Base-by-base conservation (phyloP, 2,888 invertebrate species). In the Arrhopalites spinosus region DNA sequence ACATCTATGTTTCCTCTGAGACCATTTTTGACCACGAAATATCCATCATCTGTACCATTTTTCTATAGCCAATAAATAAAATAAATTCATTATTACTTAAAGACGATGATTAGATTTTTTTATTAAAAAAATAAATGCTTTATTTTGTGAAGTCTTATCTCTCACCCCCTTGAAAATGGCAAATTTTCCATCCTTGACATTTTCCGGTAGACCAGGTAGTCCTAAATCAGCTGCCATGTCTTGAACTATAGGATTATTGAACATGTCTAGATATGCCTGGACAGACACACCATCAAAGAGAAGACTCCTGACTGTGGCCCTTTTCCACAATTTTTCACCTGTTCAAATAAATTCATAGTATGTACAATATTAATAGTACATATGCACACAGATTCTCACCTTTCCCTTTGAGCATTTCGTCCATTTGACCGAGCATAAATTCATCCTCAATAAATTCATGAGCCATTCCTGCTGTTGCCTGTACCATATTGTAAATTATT, bases 281-380 rank as follows among this genome's bases (percentile, higher is more conserved):
- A 80, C 68, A 0, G 78, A 77, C 2, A 77, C 67, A 20, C 80
- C 80, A 27, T 80, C 80, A 64, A 78, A 79, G 1, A 80, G 50
- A 15, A 80, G 64, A n/a, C 79, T 74, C 47, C 75, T 75, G n/a
- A 80, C 76, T 68, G 78, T 78, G 8, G 74, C 76, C 15, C 25
- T 80, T 66, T 75, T 69, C 13, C 53, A 53, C 0, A 77, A 70
- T n/a, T n/a, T n/a, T n/a, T n/a, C n/a, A n/a, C n/a, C n/a, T n/a
- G n/a, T n/a, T n/a, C n/a, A n/a, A n/a, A n/a, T n/a, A n/a, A n/a
- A n/a, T n/a, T n/a, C n/a, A n/a, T n/a, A n/a, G n/a, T n/a, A n/a
- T n/a, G n/a, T n/a, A n/a, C n/a, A n/a, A n/a, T n/a, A n/a, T n/a
- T n/a, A n/a, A n/a, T n/a, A n/a, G n/a, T n/a, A n/a, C n/a, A n/a